These are phyloP conservation scores for Trachemys scripta DNA, from an alignment of 2,113 vertebrate species.

Conservation along the genomic window DNA sequence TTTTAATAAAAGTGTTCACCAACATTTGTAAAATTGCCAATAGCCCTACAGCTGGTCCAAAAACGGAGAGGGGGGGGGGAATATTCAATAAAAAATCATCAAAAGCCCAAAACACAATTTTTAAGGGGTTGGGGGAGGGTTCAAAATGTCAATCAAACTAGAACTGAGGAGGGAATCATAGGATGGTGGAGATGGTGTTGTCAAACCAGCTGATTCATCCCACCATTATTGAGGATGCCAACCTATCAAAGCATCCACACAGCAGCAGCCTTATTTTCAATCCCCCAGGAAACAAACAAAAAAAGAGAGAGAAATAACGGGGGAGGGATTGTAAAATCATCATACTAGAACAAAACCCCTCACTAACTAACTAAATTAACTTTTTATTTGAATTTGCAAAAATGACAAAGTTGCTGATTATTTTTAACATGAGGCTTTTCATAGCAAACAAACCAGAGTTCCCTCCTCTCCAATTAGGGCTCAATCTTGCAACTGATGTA, in stretches of 20 bases:
- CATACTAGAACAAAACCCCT: not conserved
- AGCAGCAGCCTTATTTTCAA: not conserved
- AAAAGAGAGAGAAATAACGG: fast-evolving
- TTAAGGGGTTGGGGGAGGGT: not conserved
- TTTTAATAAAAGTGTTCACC: not conserved
- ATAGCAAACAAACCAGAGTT: not conserved
- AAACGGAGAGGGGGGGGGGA: not conserved
- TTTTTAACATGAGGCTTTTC: not conserved
- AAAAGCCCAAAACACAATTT: not conserved
- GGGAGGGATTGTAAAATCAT: not conserved
- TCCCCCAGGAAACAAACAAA: not conserved
- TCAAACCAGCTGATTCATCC: not conserved
- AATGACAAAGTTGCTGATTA: fast-evolving
- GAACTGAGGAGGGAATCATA: conserved; percentile 8
- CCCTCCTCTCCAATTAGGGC: not conserved
- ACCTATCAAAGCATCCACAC: not conserved
- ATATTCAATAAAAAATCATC: not conserved
- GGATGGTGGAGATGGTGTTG: conserved; percentile 19
- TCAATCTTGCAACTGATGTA: not conserved
- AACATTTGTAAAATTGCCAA: not conserved
- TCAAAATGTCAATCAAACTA: conserved; percentile 17
- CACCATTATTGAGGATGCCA: not conserved
- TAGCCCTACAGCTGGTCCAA: not conserved
- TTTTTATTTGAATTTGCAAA: not conserved
- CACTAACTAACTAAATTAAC: not conserved